These are phyloP conservation scores for Drosophila sproati DNA, from an alignment of 1,140 invertebrate species.

Conservation along the genomic window DNA sequence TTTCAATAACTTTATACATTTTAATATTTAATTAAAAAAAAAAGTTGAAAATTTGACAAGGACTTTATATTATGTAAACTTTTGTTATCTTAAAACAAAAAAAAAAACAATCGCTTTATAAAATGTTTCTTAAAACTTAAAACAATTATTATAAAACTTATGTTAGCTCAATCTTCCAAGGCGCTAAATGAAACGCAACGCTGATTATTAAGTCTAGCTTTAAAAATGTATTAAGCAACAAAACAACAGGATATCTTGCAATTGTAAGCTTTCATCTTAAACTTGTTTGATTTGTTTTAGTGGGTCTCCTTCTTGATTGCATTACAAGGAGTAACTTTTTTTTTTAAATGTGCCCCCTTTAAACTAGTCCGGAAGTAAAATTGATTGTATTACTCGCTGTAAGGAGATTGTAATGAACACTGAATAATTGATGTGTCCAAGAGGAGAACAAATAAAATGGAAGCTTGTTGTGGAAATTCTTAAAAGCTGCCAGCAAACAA, in stretches of 20 bases:
- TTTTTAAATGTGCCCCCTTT: constrained; percentile 8
- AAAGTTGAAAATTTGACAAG: no score
- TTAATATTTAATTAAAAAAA: no score
- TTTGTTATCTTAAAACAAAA: no score
- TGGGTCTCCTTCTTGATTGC: constrained; percentile 20
- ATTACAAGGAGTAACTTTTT: constrained; percentile 1
- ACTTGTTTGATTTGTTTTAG: not conserved
- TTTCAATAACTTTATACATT: no score
- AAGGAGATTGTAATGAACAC: not conserved
- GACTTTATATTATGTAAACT: no score
- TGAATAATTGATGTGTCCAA: constrained; percentile 18
- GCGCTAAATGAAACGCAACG: no score
- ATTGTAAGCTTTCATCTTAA: not conserved
- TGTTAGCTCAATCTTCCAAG: no score
- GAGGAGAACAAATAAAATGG: not conserved
- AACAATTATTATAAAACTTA: no score
- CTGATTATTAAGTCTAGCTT: not conserved
- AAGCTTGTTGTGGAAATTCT: not conserved
- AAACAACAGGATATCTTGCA: not conserved
- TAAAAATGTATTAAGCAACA: not conserved
- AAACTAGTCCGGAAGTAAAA: not conserved
- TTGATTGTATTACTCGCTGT: not conserved
- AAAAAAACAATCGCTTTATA: no score
- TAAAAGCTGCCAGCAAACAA: constrained; percentile 6
- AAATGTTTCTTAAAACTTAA: no score